Conservation (phyloP, 2,113 vertebrate species). For the Lycaon pictus region DNA sequence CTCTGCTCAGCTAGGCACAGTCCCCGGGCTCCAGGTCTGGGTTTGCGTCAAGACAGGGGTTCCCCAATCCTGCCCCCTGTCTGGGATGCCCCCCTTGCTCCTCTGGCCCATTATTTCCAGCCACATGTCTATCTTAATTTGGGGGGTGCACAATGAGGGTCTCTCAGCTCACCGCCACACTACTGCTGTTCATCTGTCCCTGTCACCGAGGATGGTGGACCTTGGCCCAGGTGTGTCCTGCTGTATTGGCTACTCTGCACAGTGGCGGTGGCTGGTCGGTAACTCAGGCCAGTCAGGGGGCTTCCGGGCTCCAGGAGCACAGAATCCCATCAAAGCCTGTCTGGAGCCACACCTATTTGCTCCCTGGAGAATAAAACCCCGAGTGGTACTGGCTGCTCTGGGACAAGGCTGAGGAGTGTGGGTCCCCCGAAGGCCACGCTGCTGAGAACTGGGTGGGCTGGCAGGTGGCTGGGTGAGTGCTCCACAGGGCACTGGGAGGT, state of each 20-base stretch:
- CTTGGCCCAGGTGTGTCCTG: rapidly evolving
- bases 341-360: rapidly evolving
- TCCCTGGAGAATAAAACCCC: not conserved
- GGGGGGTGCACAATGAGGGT: not conserved
- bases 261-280: slow-evolving; percentile 21
- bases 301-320: not conserved
- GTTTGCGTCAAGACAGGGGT: not conserved
- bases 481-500: rapidly evolving
- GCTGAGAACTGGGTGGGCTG: too few relatives aligned
- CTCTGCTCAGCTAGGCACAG: not conserved
- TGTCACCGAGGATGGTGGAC: not conserved
- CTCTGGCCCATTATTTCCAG: not conserved
- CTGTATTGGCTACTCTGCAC: rapidly evolving
- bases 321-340: not conserved
- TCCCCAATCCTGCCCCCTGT: rapidly evolving
- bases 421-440: rapidly evolving
- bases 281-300: not conserved
- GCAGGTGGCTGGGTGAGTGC: rapidly evolving
- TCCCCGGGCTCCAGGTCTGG: not conserved
- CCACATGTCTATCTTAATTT: not conserved
- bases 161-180: not conserved
- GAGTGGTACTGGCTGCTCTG: rapidly evolving
- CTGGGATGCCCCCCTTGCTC: rapidly evolving
- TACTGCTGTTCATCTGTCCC: not conserved
- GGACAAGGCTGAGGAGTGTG: rapidly evolving